These are phyloP conservation scores for Thalpophila matura DNA, from an alignment of 2,888 invertebrate genomes.

Conservation along the genomic window DNA sequence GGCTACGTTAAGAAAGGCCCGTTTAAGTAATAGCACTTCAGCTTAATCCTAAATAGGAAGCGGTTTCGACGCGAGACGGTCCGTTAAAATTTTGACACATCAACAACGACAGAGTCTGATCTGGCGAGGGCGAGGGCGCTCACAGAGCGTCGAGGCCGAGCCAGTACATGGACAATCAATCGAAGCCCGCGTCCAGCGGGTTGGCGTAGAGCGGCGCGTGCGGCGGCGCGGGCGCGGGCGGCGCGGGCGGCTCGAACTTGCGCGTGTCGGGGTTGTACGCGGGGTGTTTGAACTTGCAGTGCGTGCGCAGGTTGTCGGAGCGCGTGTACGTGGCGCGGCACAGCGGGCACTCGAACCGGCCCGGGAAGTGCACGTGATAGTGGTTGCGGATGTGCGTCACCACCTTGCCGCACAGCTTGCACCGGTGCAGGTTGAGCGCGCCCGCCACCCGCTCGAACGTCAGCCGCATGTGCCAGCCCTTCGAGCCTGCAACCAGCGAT, in stretches of 20 bases:
- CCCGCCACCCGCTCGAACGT: constrained; percentile 98
- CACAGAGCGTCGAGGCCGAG: constrained; percentile 85
- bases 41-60: constrained; percentile 89
- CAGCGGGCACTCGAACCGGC: constrained; percentile 97
- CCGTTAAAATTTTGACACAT: constrained; percentile 77
- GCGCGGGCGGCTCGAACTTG: constrained; percentile 94
- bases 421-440: constrained; percentile 97
- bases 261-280: constrained; percentile 96
- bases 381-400: constrained; percentile 98
- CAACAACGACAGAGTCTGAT: constrained; percentile 70
- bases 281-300: constrained; percentile 98
- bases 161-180: constrained; percentile 87
- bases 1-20: constrained; percentile 79
- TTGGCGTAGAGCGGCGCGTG: constrained; percentile 90
- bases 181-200: constrained; percentile 91
- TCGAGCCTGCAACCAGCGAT: constrained; percentile 96
- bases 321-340: constrained; percentile 97
- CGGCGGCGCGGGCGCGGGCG: constrained; percentile 87
- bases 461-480: constrained; percentile 98
- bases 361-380: constrained; percentile 98
- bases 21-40: constrained; percentile 90
- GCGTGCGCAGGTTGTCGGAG: constrained; percentile 97
- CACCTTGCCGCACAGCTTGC: constrained; percentile 98
- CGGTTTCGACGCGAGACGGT: constrained; percentile 80
- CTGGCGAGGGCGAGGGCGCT: constrained; percentile 71